phyloP scores from a whole-genome alignment of 2,797 vertebrate species.

The Danio choprae region DNA sequence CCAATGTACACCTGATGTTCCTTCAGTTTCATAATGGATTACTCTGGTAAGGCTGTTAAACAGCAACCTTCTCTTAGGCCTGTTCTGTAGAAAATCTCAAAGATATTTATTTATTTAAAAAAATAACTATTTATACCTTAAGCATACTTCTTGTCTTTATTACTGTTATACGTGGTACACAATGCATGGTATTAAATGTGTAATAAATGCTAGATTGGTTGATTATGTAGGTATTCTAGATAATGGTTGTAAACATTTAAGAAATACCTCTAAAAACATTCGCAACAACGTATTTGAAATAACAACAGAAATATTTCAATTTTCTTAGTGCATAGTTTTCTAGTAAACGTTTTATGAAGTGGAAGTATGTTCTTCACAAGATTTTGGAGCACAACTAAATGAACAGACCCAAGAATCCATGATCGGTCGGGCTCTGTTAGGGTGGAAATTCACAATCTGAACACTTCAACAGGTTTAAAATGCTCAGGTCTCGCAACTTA shows the following conservation, averaged over 20 bases:
- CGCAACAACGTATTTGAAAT: conserved; percentile 48
- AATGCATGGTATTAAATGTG: conserved; percentile 57
- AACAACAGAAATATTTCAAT: conserved; percentile 43
- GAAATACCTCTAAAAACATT: conserved; percentile 59
- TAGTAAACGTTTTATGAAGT: conserved; percentile 57
- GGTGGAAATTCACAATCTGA: conserved; percentile 52
- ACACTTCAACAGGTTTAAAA: conserved; percentile 45
- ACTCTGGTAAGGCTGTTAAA: conserved; percentile 59
- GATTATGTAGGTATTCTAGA: conserved; percentile 50
- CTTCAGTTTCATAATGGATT: conserved; percentile 46
- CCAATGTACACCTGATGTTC: conserved; percentile 28
- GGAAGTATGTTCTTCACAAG: conserved; percentile 39
- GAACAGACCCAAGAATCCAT: conserved; percentile 38
- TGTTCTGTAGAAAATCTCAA: conserved; percentile 53
- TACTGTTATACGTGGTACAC: conserved; percentile 54
- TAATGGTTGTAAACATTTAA: conserved; percentile 42
- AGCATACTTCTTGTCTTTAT: conserved; percentile 36
- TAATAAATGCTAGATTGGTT: conserved; percentile 43
- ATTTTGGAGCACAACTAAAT: conserved; percentile 47
- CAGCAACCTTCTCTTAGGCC: conserved; percentile 47
- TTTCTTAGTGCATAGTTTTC: conserved; percentile 55
- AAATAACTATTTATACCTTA: conserved; percentile 57
- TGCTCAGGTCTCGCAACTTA: conserved; percentile 65
- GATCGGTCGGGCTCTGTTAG: conserved; percentile 63
- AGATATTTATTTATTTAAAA: conserved; percentile 65